Evolutionary conservation across 2,888 invertebrate genomes (phyloP).

Genomic region (Alviniconcha strummeri): DNA sequence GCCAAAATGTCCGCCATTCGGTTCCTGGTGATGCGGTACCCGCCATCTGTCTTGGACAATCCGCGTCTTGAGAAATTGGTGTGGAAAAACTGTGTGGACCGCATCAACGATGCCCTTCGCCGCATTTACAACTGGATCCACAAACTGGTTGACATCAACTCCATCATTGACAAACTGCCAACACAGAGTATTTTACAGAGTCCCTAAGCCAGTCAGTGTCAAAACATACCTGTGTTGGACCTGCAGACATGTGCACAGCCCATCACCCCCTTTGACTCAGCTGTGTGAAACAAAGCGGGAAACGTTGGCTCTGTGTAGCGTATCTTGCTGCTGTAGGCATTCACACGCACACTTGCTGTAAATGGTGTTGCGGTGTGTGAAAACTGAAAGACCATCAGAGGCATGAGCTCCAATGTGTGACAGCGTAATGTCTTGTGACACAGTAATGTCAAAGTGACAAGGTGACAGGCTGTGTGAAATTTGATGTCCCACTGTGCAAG

Average conservation of each 20-base stretch:
- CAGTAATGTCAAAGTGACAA: no score
- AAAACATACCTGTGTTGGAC: neutral
- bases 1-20: constrained; percentile 46
- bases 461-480: no score
- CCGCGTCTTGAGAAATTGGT: constrained; percentile 43
- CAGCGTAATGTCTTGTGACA: no score
- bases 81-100: constrained; percentile 46
- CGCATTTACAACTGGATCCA: constrained; percentile 47
- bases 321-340: no score
- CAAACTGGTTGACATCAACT: constrained; percentile 44
- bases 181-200: constrained; percentile 41
- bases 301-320: no score
- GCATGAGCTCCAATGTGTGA: no score
- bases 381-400: no score
- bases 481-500: no score
- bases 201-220: neutral
- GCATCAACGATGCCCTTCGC: constrained; percentile 43
- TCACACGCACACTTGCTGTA: no score
- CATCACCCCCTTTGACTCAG: neutral
- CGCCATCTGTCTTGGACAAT: constrained; percentile 44
- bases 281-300: neutral
- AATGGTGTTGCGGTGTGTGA: no score
- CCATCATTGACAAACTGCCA: constrained; percentile 43
- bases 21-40: constrained; percentile 45
- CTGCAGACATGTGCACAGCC: neutral